phyloP scores from a whole-genome alignment of 2,888 invertebrate genomes.

The Hetaerina titia region DNA sequence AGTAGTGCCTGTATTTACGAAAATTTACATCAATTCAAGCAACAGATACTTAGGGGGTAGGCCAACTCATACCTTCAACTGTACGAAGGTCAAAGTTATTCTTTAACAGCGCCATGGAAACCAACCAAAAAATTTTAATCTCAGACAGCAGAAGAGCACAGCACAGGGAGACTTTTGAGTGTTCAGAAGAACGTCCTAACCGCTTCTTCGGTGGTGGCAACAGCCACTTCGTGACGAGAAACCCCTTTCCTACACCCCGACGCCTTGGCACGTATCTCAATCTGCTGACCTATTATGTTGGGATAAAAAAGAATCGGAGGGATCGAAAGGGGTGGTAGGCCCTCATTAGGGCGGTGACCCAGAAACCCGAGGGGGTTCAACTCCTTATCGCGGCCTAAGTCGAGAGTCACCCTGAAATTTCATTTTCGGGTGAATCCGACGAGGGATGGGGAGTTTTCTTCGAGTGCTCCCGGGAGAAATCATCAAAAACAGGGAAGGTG shows the following conservation, averaged over 20 bases:
- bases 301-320: not conserved
- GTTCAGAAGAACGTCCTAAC: not conserved
- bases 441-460: not conserved
- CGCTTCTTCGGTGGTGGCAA: not conserved
- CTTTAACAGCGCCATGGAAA: too few relatives aligned
- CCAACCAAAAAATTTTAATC: too few relatives aligned
- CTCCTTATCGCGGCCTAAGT: not conserved
- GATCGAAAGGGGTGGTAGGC: not conserved
- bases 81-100: too few relatives aligned
- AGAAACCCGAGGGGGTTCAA: not conserved
- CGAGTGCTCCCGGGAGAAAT: not conserved
- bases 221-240: not conserved
- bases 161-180: too few relatives aligned
- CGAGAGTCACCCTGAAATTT: too few relatives aligned
- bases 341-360: not conserved
- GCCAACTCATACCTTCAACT: too few relatives aligned
- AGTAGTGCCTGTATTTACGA: too few relatives aligned
- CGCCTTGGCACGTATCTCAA: not conserved
- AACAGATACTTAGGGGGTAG: too few relatives aligned
- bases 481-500: not conserved
- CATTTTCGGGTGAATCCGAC: not conserved
- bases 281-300: not conserved
- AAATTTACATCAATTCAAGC: too few relatives aligned
- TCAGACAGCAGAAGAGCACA: too few relatives aligned
- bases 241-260: not conserved